phyloP scores from a whole-genome alignment of 2,888 invertebrate species.

The Sminthurinus aureus region DNA sequence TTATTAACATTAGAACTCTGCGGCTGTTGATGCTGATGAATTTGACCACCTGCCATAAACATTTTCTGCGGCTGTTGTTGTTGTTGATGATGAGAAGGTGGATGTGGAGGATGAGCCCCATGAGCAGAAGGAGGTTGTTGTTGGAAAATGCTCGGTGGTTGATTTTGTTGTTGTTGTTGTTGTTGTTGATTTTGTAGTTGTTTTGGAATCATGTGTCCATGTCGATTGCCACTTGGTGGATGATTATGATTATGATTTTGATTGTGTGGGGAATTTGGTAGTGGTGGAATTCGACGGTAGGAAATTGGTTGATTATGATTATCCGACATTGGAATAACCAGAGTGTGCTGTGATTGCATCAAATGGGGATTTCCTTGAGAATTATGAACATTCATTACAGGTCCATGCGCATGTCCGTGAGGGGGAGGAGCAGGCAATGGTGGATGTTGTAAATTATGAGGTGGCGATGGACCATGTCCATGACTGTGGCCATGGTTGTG shows the following conservation, averaged over 20 bases:
- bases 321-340: neutral
- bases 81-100: neutral
- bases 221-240: neutral
- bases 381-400: neutral
- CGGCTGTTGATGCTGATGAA: neutral
- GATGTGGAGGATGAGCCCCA: neutral
- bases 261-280: neutral
- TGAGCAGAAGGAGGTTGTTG: neutral
- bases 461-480: slow-evolving; percentile 14
- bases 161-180: neutral
- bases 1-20: too few species aligned
- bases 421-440: neutral
- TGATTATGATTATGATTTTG: neutral
- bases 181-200: neutral
- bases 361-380: neutral
- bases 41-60: neutral
- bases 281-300: neutral
- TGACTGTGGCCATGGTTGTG: neutral
- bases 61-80: neutral
- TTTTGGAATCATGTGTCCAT: neutral
- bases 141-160: neutral
- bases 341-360: neutral
- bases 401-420: neutral
- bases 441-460: slow-evolving; percentile 14
- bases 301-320: neutral